Evolutionary conservation across 2,888 invertebrate species (phyloP), one percentile per base, ranked within the genome.

Genomic region (Siphonodentalium dalli): DNA sequence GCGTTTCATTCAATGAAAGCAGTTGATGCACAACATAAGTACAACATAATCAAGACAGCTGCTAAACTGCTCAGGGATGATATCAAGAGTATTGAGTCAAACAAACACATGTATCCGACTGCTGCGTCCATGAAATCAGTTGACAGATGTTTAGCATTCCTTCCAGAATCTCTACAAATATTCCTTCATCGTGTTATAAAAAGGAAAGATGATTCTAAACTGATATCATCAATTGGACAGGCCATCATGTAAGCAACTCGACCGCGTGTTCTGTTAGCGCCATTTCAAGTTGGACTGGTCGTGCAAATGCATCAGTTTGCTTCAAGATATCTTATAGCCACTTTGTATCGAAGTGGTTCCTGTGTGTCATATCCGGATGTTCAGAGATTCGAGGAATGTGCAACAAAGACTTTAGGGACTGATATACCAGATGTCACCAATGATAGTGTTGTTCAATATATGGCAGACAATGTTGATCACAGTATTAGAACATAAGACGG

Each of bases 311-410:
- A n/a, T n/a, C 52, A 48, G 9, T 64, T 59, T 54, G 54, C 50
- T 2, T 62, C 61, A 11, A 61, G 39, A 49, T 54, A 61, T 49
- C 46, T 68, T 15, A 58, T 71, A 33, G 68, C 68, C 20, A 52
- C 48, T 9, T 42, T 66, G 28, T 27, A 60, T 39, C 44, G 29
- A 23, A 42, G 61, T 28, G 63, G 66, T 7, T 69, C 64, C 46
- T 61, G 48, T 43, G 18, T 28, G 11, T 61, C 66, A 6, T 68
- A 68, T 35, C n/a, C 18, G 9, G 61, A 67, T 43, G 44, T 65
- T 9, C 55, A 59, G 34, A 65, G 45, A 39, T 67, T 56, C 51
- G 61, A 66, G 48, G 27, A 46, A 11, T 57, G 45, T 54, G 59
- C 66, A 40, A 63, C 63, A 18, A 54, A 48, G 23, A 24, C 38